These are phyloP conservation scores for Lepus europaeus DNA, from an alignment of 2,113 vertebrate species.

Conservation along the genomic window DNA sequence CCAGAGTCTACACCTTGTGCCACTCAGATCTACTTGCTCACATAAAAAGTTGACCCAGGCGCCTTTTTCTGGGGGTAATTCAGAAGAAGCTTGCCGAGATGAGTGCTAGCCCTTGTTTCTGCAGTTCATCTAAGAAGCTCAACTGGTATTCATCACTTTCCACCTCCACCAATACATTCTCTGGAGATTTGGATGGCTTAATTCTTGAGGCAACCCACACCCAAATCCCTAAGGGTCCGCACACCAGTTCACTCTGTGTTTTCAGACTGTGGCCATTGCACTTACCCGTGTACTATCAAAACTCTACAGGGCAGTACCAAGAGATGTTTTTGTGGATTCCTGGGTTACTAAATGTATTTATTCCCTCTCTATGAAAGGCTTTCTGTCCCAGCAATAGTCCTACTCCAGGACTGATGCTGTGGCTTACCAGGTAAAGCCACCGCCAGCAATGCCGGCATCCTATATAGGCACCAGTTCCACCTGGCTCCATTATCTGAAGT, in stretches of 20 bases:
- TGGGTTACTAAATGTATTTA: background rate
- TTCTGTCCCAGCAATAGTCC: background rate
- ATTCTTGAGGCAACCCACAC: background rate
- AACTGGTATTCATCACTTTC: background rate
- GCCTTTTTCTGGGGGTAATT: background rate
- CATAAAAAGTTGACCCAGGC: background rate
- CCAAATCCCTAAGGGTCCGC: background rate
- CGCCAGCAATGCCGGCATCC: no score
- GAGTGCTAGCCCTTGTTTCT: background rate
- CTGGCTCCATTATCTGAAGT: background rate
- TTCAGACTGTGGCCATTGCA: background rate
- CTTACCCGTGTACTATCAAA: background rate
- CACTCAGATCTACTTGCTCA: background rate
- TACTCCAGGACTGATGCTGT: no score
- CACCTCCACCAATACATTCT: background rate
- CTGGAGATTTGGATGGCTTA: background rate
- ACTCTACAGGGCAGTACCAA: background rate
- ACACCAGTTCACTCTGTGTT: background rate
- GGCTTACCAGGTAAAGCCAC: no score
- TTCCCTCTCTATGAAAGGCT: background rate
- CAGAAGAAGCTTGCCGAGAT: background rate
- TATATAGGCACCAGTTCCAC: no score
- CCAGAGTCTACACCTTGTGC: background rate
- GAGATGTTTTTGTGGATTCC: background rate
- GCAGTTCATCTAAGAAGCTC: background rate